Conservation (phyloP, 2,113 vertebrate species). For the Pangasianodon gigas region DNA sequence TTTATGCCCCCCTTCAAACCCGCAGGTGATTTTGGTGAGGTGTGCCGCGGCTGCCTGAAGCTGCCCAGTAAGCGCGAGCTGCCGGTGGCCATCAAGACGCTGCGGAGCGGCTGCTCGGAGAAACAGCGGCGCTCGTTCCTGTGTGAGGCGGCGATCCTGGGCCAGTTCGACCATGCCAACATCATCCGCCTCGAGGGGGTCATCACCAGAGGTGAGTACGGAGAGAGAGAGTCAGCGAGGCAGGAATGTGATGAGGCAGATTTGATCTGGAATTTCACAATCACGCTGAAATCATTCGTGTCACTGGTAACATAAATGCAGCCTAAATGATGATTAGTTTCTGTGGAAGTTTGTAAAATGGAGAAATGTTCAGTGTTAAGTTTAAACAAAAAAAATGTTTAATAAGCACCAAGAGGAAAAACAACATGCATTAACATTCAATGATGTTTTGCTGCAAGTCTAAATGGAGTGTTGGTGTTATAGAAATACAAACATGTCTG, state of each 20-base stretch:
- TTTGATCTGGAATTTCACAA: background rate
- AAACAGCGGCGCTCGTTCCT: constrained; percentile 85
- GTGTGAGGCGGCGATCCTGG: constrained; percentile 86
- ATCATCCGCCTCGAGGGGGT: constrained; percentile 91
- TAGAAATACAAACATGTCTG: background rate
- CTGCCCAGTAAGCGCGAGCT: constrained; percentile 90
- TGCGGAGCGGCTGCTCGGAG: constrained; percentile 83
- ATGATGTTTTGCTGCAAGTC: too few relatives aligned
- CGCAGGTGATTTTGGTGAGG: constrained; percentile 88
- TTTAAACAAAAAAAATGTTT: too few relatives aligned
- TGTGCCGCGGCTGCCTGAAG: constrained; percentile 86
- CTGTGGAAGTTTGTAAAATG: background rate
- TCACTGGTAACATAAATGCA: background rate
- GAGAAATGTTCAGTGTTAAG: too few relatives aligned
- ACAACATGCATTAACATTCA: too few relatives aligned
- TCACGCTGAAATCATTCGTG: background rate
- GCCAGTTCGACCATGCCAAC: constrained; percentile 93
- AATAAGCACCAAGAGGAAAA: background rate
- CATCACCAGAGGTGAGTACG: constrained; percentile 82
- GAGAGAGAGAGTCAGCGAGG: background rate
- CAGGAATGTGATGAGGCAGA: background rate
- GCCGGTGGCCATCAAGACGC: constrained; percentile 85
- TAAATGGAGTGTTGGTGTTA: too few relatives aligned
- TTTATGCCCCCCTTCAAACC: background rate
- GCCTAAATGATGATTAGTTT: background rate